Base-by-base conservation (phyloP, 1,140 invertebrate species). In the Probaryconus sp. region DNA sequence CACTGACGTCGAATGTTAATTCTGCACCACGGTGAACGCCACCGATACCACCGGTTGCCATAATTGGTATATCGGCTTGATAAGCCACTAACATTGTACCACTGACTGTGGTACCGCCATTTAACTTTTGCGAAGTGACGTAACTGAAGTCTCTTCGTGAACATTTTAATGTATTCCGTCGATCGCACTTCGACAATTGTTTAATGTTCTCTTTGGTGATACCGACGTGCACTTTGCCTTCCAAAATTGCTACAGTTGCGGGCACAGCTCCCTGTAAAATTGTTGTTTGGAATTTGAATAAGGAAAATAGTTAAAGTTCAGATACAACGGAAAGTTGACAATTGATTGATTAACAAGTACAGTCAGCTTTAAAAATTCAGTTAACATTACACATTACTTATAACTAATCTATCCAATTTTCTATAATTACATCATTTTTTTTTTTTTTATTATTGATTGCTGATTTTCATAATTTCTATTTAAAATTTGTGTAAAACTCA, bases 91-190 rank as follows among this genome's bases (percentile, higher is more conserved):
- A 88, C 88, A 99, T 94, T 2, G 98, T 99, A 3, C 93, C 96
- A 3, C 97, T 94, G 0, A 99, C 98, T 0, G 98, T 99, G 0
- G 97, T 99, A 1, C 98, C 98, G 5, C 97, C 98, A 88, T 93
- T 92, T 20, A 92, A 79, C 55, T 89, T 87, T 82, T 92, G 87
- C n/a, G 92, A 91, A 5, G 96, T 67, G 14, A 93, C 91, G 77
- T 91, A 92, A 0, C 96, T 91, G 18, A 99, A 89, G 89, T 99
- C 98, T 61, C 97, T 89, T 37, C 94, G 87, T 0, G 97, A 98
- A 60, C 85, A 84, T 63, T 88, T 88, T 1, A 84, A 21, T 9
- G 93, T 93, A 88, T 97, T 97, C 5, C 94, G 78, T 18, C 90
- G 81, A 40, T 85, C 73, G 18, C 71, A 81, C 26, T 85, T 82